phyloP scores from a whole-genome alignment of 2,888 invertebrate genomes.

The Monopis laevigella region DNA sequence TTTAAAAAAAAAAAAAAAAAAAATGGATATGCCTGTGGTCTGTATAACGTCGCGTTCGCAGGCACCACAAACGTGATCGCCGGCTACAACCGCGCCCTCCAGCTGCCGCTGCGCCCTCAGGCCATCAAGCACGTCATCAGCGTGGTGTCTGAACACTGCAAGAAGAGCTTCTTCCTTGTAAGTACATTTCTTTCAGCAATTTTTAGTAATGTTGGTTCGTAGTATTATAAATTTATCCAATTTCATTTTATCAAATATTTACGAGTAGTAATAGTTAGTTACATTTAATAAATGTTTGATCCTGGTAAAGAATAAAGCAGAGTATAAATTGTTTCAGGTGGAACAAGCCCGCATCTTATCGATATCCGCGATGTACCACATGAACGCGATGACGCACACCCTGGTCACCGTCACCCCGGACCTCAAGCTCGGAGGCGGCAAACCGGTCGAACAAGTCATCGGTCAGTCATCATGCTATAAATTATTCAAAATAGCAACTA shows the following conservation, averaged over 20 bases:
- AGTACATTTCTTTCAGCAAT: too few species aligned
- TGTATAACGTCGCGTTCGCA: slow-evolving; percentile 26
- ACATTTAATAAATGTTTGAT: too few species aligned
- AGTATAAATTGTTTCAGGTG: slow-evolving; percentile 25
- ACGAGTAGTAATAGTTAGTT: too few species aligned
- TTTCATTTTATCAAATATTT: neutral
- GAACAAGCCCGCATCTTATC: slow-evolving; percentile 23
- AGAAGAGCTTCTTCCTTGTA: slow-evolving; percentile 62
- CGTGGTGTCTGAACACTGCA: slow-evolving; percentile 70
- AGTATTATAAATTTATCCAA: too few species aligned
- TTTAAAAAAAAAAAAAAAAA: too few species aligned
- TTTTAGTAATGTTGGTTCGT: too few species aligned
- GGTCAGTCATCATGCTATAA: too few species aligned
- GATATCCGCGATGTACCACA: slow-evolving; percentile 41
- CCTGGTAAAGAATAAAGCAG: too few species aligned
- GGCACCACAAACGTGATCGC: slow-evolving; percentile 63
- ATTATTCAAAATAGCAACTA: too few species aligned
- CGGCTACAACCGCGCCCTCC: slow-evolving; percentile 71
- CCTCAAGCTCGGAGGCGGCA: slow-evolving; percentile 61
- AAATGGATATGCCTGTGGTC: too few species aligned
- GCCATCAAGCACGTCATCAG: slow-evolving; percentile 79
- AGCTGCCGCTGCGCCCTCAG: slow-evolving; percentile 79
- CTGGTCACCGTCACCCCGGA: slow-evolving; percentile 68
- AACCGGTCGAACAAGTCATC: slow-evolving; percentile 65
- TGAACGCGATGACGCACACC: slow-evolving; percentile 69